Evolutionary conservation across 2,888 invertebrate genomes (phyloP).

Genomic region (Nudaria mundana): DNA sequence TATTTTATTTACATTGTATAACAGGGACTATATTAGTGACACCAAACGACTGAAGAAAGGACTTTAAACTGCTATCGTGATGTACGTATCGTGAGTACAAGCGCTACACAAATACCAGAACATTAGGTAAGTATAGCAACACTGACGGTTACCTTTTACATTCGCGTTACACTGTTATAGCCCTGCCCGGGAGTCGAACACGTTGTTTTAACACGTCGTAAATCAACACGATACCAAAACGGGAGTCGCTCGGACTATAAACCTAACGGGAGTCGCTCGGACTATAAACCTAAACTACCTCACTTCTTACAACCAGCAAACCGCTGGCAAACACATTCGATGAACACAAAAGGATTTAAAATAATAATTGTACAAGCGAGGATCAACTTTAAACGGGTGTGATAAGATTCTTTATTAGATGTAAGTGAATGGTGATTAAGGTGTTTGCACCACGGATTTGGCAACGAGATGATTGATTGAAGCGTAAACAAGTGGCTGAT

Average conservation of each 20-base stretch:
- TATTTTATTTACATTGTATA: too few species aligned
- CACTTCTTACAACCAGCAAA: conserved; percentile 36
- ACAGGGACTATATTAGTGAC: too few species aligned
- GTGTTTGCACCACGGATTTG: conserved; percentile 3
- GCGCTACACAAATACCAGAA: too few species aligned
- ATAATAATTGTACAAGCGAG: conserved; percentile 1
- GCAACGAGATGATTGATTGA: conserved; percentile 45
- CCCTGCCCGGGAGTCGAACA: conserved; percentile 2
- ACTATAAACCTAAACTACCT: conserved; percentile 29
- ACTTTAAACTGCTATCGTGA: too few species aligned
- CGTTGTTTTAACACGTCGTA: conserved; percentile 12
- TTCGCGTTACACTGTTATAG: background rate
- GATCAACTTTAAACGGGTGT: background rate
- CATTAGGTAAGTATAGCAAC: too few species aligned
- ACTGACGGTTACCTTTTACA: background rate
- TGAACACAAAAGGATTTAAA: conserved; percentile 1
- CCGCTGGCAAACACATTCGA: conserved; percentile 32
- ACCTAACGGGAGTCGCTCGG: conserved; percentile 18
- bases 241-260: conserved; percentile 9
- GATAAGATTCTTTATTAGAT: conserved; percentile 2
- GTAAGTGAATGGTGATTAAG: conserved; percentile 6
- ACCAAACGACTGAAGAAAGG: too few species aligned
- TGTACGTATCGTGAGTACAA: too few species aligned
- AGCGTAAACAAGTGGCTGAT: conserved; percentile 43
- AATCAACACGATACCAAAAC: conserved; percentile 10